Evolutionary conservation across 2,888 invertebrate genomes (phyloP).

Genomic region (Mellilla xanthometata): DNA sequence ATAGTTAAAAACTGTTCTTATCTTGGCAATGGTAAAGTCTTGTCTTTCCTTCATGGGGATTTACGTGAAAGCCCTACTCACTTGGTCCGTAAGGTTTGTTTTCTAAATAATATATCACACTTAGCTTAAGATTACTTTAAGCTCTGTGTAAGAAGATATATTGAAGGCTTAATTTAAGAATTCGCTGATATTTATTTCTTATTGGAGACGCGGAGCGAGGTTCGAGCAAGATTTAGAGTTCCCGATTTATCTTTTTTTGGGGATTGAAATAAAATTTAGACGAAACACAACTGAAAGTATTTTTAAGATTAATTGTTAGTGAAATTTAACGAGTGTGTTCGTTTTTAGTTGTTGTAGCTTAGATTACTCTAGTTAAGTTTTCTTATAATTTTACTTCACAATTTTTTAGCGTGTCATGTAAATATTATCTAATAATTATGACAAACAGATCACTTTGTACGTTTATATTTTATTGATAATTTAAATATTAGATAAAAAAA

Average conservation of each 20-base stretch:
- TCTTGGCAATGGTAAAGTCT: constrained; percentile 43
- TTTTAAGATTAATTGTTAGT: no score
- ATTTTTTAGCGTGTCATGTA: no score
- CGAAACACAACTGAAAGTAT: no score
- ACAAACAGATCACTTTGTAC: no score
- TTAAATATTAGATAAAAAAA: no score
- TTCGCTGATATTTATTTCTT: constrained; percentile 48
- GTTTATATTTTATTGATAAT: no score
- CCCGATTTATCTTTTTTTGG: not conserved
- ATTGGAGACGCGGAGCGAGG: constrained; percentile 38
- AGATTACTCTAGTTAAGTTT: no score
- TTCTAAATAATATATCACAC: constrained; percentile 69
- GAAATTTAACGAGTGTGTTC: no score
- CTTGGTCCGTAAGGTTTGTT: constrained; percentile 55
- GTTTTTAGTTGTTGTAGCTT: no score
- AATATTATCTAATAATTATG: no score
- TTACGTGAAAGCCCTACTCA: constrained; percentile 41
- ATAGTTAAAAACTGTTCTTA: constrained; percentile 20
- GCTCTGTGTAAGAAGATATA: constrained; percentile 63
- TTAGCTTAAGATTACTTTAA: constrained; percentile 67
- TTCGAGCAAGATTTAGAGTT: constrained; percentile 3
- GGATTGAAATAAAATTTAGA: not conserved
- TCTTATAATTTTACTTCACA: no score
- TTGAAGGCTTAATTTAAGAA: constrained; percentile 54
- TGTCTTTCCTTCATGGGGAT: constrained; percentile 50